phyloP scores from a whole-genome alignment of 2,797 vertebrate species.

The Arctocebus calabarensis region DNA sequence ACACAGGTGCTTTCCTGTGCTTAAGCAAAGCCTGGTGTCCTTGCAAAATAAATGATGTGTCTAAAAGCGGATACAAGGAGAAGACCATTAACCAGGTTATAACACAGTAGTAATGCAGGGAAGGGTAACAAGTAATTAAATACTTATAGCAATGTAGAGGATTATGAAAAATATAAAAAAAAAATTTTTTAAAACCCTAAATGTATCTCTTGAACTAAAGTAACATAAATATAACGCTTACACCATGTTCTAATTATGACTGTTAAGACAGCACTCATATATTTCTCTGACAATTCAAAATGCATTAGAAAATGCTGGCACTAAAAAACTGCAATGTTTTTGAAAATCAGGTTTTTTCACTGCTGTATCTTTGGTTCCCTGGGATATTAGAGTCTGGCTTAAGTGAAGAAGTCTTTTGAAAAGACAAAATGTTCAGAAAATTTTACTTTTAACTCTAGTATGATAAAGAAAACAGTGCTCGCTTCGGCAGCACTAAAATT shows the following conservation, averaged over 20 bases:
- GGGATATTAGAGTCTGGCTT: background rate
- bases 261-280: background rate
- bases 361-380: background rate
- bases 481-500: too few relatives aligned
- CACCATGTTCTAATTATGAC: background rate
- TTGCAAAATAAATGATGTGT: background rate
- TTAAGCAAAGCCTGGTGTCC: background rate
- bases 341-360: background rate
- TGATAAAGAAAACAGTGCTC: background rate
- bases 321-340: background rate
- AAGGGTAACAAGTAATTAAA: slow-evolving; percentile 1
- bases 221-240: background rate
- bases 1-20: background rate
- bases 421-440: background rate
- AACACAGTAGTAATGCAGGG: background rate
- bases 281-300: background rate
- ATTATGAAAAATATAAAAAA: background rate
- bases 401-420: background rate
- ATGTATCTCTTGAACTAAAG: background rate
- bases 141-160: background rate
- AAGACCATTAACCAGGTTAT: background rate
- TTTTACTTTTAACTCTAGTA: background rate
- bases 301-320: background rate
- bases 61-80: background rate
- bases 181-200: background rate